These are phyloP conservation scores for Drosophila kuntzei DNA, from an alignment of 2,888 invertebrate species.

Conservation along the genomic window DNA sequence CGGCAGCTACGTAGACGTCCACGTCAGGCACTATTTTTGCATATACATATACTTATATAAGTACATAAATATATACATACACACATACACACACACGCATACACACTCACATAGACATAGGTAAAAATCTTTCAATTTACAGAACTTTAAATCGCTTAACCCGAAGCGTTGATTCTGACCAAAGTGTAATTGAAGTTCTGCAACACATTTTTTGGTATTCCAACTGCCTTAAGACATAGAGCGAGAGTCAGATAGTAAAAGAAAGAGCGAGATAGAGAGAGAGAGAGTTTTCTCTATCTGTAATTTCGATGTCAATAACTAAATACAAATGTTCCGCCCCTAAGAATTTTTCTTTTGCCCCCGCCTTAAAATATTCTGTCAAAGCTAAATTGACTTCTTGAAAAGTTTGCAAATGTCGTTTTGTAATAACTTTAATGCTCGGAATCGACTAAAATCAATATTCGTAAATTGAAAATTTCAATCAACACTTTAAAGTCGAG, in stretches of 20 bases:
- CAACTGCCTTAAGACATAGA: not conserved
- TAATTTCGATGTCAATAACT: constrained; percentile 3
- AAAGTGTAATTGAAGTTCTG: constrained; percentile 37
- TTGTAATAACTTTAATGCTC: constrained; percentile 4
- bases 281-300: not conserved
- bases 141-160: constrained; percentile 45
- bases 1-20: constrained; percentile 40
- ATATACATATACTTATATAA: constrained; percentile 14
- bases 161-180: constrained; percentile 18
- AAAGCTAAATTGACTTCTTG: constrained; percentile 1
- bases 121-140: constrained; percentile 31
- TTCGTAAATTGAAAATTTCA: not conserved
- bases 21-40: constrained; percentile 55
- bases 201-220: constrained; percentile 9
- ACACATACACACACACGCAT: not conserved
- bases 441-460: constrained; percentile 1
- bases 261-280: not conserved
- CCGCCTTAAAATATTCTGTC: not conserved
- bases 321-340: not conserved
- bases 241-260: not conserved
- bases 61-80: not conserved
- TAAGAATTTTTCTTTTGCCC: not conserved
- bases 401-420: constrained; percentile 2
- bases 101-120: too few relatives aligned
- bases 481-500: not conserved